Evolutionary conservation across 2,113 vertebrate species (phyloP).

Genomic region (Trogon surrucura): DNA sequence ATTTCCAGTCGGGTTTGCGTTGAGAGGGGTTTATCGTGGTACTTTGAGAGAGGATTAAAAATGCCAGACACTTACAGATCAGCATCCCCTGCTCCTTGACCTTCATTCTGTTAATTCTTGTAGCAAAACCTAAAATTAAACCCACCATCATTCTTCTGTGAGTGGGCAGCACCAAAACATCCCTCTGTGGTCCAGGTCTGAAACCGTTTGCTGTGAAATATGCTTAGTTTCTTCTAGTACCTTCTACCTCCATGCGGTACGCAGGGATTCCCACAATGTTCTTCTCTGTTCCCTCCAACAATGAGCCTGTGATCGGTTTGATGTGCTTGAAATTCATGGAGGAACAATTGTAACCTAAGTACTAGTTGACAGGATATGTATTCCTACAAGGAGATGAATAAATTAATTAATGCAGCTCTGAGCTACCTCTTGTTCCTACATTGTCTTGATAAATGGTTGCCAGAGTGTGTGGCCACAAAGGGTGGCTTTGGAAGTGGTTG

Average conservation of each 20-base stretch:
- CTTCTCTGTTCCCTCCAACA: not conserved
- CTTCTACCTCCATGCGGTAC: not conserved
- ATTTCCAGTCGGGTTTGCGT: not conserved
- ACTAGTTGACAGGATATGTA: not conserved
- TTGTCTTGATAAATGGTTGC: not conserved
- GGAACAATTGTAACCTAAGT: not conserved
- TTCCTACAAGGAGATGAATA: not conserved
- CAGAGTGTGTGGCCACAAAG: not conserved
- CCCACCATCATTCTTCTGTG: not conserved
- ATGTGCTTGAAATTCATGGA: not conserved
- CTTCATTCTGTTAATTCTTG: not conserved
- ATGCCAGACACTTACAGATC: not conserved
- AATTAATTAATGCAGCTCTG: not conserved
- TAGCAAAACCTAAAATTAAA: not conserved
- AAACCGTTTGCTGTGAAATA: not conserved
- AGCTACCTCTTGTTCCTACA: not conserved
- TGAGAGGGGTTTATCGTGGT: not conserved
- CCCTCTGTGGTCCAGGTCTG: not conserved
- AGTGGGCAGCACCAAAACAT: too few species aligned
- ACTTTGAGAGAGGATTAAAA: not conserved
- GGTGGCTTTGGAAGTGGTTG: not conserved
- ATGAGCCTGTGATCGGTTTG: not conserved
- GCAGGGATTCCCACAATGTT: too few species aligned
- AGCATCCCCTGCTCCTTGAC: not conserved
- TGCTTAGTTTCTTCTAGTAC: not conserved